Evolutionary conservation across 2,888 invertebrate species (phyloP), one percentile per base, ranked within the genome.

Genomic region (Parochlus steinenii): DNA sequence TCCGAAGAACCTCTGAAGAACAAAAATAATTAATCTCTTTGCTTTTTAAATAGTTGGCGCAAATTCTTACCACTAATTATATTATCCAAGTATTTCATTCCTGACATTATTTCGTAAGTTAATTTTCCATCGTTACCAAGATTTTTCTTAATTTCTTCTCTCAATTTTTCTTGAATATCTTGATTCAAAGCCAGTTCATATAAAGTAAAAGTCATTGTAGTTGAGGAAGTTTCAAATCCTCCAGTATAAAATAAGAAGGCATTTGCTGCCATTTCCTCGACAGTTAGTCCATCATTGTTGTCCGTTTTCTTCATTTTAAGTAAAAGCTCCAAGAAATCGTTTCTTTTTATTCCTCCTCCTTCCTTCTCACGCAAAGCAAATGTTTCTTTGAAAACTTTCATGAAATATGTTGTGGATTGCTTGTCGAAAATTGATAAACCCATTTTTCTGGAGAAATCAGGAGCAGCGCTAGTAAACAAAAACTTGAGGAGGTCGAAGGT

Each of bases 371-470:
- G 45, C 25, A 50, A 42, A 5, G 47, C 45, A 3, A 62, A 47
- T 0, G 58, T 48, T 37, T 55, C 45, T 40, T 55, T 58, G 1
- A 61, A 52, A 1, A 55, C 53, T 11, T 44, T 45, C 11, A 61
- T 49, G 35, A 62, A 61, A n/a, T n/a, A n/a, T n/a, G n/a, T n/a
- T 33, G 24, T 11, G 33, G 33, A 11, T 8, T 3, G 10, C 10
- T 15, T 3, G 7, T 11, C 1, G n/a, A n/a, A n/a, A n/a, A n/a
- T n/a, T n/a, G n/a, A n/a, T n/a, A 25, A 24, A 3, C 25, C 24
- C n/a, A 33, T 11, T 52, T 55, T 61, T n/a, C 45, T 36, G 40
- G 61, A 70, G 48, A 72, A 71, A 23, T 63, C 50, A 42, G 70
- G 69, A 11, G 65, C 44, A 5, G 49, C 53, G 0, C 66, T 55